Evolutionary conservation across 2,113 vertebrate genomes (phyloP).

Genomic region (Cebidichthys violaceus): DNA sequence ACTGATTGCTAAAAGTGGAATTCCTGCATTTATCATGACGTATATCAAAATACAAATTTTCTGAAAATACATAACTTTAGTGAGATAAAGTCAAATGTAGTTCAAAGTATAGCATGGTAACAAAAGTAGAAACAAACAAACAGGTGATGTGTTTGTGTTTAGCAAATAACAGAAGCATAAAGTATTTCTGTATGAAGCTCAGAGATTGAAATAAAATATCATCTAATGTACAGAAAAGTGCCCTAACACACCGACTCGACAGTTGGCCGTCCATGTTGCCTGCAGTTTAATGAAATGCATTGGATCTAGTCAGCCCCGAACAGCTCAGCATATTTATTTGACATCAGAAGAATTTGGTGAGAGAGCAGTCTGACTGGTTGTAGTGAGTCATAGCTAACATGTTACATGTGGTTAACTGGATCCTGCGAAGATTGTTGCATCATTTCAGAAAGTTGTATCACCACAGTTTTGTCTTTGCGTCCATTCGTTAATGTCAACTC

Average conservation of each 20-base stretch:
- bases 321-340: slow-evolving; percentile 4
- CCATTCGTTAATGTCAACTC: neutral
- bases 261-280: neutral
- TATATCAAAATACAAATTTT: neutral
- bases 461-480: neutral
- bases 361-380: neutral
- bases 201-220: neutral
- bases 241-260: neutral
- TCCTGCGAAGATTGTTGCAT: slow-evolving; percentile 5
- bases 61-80: neutral
- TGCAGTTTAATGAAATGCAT: neutral
- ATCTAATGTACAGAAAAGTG: neutral
- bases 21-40: neutral
- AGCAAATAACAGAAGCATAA: neutral
- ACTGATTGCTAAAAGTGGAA: neutral
- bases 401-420: slow-evolving; percentile 29
- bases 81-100: neutral
- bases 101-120: neutral
- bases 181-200: neutral
- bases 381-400: slow-evolving; percentile 18
- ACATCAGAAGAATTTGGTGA: neutral
- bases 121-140: neutral
- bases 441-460: neutral
- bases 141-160: neutral
- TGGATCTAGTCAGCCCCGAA: neutral